Evolutionary conservation across 2,113 vertebrate species (phyloP).

Genomic region (Catharus bicknelli): DNA sequence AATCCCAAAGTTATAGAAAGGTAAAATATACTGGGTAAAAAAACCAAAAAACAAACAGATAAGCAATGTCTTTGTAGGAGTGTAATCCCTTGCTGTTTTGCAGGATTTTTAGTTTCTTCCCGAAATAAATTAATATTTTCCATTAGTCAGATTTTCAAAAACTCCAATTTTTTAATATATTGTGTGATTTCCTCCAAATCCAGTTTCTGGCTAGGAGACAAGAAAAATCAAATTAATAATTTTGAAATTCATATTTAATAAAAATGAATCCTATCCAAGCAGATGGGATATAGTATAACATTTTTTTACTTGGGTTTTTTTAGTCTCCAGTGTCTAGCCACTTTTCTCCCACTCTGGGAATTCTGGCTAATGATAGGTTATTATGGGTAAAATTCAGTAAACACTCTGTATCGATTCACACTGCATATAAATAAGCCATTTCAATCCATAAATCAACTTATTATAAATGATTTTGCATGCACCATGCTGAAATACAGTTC

Average conservation of each 20-base stretch:
- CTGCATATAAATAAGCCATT: slow-evolving; percentile 57
- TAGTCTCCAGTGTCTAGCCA: slow-evolving; percentile 6
- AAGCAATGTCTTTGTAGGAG: not conserved
- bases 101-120: not conserved
- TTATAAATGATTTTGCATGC: slow-evolving; percentile 34
- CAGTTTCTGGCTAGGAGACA: not conserved
- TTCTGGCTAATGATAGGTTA: slow-evolving; percentile 53
- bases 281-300: slow-evolving; percentile 43
- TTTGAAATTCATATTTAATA: slow-evolving; percentile 67
- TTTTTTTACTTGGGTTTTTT: slow-evolving; percentile 8
- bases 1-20: not conserved
- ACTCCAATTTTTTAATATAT: not conserved
- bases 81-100: not conserved
- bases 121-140: not conserved
- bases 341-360: slow-evolving; percentile 28
- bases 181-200: not conserved
- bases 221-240: slow-evolving; percentile 28
- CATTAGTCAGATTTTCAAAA: not conserved
- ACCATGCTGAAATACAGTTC: not conserved
- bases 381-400: slow-evolving; percentile 64
- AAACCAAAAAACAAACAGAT: not conserved
- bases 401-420: slow-evolving; percentile 58
- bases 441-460: slow-evolving; percentile 63
- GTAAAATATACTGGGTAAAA: not conserved
- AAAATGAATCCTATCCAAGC: not conserved